Conservation (phyloP, 2,888 invertebrate species). For the Agrotis clavis region DNA sequence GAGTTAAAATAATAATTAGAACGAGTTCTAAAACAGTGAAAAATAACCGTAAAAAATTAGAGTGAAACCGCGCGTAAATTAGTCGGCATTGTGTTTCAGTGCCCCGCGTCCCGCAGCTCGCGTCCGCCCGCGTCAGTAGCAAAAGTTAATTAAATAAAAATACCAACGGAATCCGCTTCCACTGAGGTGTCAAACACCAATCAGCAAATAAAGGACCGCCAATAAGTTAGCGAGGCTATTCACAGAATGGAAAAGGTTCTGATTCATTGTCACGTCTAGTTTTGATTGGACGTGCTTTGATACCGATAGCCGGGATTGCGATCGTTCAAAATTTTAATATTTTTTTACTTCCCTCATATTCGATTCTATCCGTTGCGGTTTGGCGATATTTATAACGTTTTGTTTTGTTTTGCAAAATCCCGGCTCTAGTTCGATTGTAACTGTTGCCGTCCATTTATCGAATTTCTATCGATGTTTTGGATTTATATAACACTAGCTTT, state of each 20-base stretch:
- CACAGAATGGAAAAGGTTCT: constrained; percentile 87
- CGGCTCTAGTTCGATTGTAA: constrained; percentile 72
- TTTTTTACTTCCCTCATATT: constrained; percentile 86
- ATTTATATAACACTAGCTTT: constrained; percentile 62
- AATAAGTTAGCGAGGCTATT: constrained; percentile 89
- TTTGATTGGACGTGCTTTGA: constrained; percentile 91
- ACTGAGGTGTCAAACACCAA: constrained; percentile 88
- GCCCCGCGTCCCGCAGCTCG: constrained; percentile 63
- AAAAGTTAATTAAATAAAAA: constrained; percentile 88
- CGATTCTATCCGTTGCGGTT: constrained; percentile 86
- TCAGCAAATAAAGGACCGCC: constrained; percentile 89
- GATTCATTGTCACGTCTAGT: constrained; percentile 90
- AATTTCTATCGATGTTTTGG: constrained; percentile 69
- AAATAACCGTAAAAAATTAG: constrained; percentile 74
- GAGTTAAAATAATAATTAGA: constrained; percentile 74
- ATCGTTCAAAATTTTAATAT: constrained; percentile 87
- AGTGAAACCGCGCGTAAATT: constrained; percentile 84
- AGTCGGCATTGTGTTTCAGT: constrained; percentile 83
- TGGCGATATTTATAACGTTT: constrained; percentile 85
- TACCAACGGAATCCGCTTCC: constrained; percentile 82
- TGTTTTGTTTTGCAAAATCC: constrained; percentile 82
- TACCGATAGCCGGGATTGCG: constrained; percentile 89
- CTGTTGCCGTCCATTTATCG: constrained; percentile 78
- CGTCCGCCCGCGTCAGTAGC: constrained; percentile 72
- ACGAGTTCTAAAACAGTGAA: constrained; percentile 70